Percentiles rank a stretch among this genome's conserved stretches.
phyloP scores from a whole-genome alignment of 2,113 vertebrate species.

The Corythornis cristatus region DNA sequence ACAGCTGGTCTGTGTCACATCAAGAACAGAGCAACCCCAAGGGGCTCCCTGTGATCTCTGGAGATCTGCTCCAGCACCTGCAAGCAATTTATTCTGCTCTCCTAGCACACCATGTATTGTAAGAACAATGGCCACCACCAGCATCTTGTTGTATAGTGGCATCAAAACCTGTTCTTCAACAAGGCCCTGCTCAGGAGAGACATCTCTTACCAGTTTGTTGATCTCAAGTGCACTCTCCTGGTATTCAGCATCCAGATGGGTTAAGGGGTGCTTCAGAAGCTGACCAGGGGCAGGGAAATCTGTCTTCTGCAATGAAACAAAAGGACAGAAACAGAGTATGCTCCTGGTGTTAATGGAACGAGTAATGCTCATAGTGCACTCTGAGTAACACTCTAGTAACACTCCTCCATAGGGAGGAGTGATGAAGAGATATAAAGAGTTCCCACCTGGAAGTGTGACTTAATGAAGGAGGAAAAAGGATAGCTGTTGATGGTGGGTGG shows the following conservation, averaged over 20 bases:
- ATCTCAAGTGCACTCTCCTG: slow-evolving; percentile 79
- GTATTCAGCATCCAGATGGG: slow-evolving; percentile 75
- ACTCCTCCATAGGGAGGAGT: neutral
- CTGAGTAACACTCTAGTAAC: too few relatives aligned
- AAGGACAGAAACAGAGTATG: neutral
- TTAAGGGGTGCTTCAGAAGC: slow-evolving; percentile 82
- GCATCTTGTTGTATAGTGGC: neutral
- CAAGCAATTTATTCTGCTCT: neutral
- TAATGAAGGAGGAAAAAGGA: slow-evolving; percentile 86
- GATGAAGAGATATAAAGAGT: neutral
- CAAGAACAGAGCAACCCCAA: neutral
- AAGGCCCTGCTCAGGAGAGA: neutral
- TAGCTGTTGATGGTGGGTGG: slow-evolving; percentile 79
- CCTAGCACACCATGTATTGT: neutral
- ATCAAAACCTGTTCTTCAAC: neutral
- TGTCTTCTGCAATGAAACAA: slow-evolving; percentile 20
- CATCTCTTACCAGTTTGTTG: slow-evolving; percentile 82
- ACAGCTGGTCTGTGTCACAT: neutral
- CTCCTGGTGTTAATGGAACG: neutral
- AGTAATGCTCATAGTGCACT: too few relatives aligned
- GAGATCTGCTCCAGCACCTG: neutral
- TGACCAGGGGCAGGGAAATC: slow-evolving; percentile 76
- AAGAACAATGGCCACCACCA: neutral
- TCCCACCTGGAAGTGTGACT: slow-evolving; percentile 81
- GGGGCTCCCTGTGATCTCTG: neutral